A percentile compares a stretch with the other conserved stretches of the same genome.
These are phyloP conservation scores for Camponotus fellah DNA, from an alignment of 2,888 invertebrate genomes.

Conservation along the genomic window DNA sequence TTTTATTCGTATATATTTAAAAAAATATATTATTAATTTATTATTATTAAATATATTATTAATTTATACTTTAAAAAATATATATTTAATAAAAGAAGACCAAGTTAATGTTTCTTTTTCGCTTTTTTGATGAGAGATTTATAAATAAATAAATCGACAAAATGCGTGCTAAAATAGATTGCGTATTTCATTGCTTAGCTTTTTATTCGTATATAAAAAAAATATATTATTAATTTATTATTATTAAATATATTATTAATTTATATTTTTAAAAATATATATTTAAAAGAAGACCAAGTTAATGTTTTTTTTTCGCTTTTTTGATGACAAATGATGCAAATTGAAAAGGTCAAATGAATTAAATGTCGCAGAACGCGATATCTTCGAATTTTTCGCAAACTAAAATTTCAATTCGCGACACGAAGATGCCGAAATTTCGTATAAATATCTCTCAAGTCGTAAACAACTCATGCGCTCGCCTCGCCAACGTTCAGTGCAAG, in stretches of 20 bases:
- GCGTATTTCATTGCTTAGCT: not conserved
- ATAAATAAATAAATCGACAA: slow-evolving; percentile 1
- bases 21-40: no score
- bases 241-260: no score
- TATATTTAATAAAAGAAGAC: no score
- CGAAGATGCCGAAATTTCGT: not conserved
- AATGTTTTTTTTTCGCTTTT: not conserved
- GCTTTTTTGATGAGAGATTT: no score
- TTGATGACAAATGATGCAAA: not conserved
- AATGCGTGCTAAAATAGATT: not conserved
- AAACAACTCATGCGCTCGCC: slow-evolving; percentile 11
- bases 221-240: no score
- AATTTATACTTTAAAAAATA: no score
- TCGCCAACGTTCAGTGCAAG: not conserved
- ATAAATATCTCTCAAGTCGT: slow-evolving; percentile 5
- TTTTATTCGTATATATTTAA: no score
- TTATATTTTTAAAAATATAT: no score
- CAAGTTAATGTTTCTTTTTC: no score
- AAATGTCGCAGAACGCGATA: not conserved
- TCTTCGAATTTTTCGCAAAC: not conserved
- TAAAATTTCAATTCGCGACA: slow-evolving; percentile 24
- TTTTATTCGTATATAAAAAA: not conserved
- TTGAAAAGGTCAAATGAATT: slow-evolving; percentile 10
- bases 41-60: no score
- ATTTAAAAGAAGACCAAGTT: no score